Base-by-base conservation (phyloP, 2,113 vertebrate genomes). In the Alosa alosa region DNA sequence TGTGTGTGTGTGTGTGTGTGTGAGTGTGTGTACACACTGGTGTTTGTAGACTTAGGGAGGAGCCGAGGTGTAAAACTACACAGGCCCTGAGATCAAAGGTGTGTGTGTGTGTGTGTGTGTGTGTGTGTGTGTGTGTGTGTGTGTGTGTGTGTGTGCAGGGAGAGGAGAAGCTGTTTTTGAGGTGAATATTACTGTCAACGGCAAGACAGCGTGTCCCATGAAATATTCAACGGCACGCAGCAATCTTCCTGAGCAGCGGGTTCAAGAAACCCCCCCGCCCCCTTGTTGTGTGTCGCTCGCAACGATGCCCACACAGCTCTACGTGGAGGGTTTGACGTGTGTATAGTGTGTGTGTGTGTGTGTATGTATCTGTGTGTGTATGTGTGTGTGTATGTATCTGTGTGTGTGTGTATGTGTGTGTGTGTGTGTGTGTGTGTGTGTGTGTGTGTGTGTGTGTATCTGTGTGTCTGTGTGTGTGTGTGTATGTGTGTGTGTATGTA, bases 151-250 rank as follows among this genome's bases (percentile, higher is more conserved):
- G 57, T 60, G 57, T n/a, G 57, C 18, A 60, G 57, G 25, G 64
- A 68, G 64, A 31, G n/a, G 60, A 36, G 36, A 36, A 78, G 15
- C 55, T 45, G 47, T 60, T 84, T 75, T 6, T 11, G 45, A 64
- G 83, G 31, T 25, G 89, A 88, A 90, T 49, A 45, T 75, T 75
- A 68, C 47, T 41, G 82, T 86, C 75, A 81, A 83, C 25, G 31
- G 25, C 10, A 47, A 85, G 47, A 47, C 31, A 84, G 78, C 1
- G 8, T 39, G 45, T 86, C 55, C 83, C 20, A 18, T 75, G 82
- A 84, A 84, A 87, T 55, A 84, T 52, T 83, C 55, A 83, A 41
- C 81, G 52, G 39, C 72, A 78, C 72, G 52, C 68, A 81, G 64
- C 64, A 83, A 81, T 60, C 81, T 60, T 82, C 82, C 81, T 82